phyloP scores from a whole-genome alignment of 2,113 vertebrate species.

The Sminthopsis crassicaudata region DNA sequence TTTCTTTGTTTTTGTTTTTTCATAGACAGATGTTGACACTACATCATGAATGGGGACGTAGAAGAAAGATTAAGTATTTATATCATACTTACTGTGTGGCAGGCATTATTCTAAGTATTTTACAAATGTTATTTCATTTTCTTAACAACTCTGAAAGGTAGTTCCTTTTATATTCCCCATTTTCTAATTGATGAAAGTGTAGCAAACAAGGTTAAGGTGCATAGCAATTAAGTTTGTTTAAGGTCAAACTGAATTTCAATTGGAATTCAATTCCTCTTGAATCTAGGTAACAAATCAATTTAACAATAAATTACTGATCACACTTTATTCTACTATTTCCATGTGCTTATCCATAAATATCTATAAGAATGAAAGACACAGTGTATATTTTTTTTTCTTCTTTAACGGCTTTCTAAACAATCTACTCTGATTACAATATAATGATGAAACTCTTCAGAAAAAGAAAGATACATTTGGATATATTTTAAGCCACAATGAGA shows the following conservation, averaged over 20 bases:
- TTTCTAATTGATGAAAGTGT: neutral
- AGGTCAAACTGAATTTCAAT: neutral
- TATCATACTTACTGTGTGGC: neutral
- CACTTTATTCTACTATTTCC: neutral
- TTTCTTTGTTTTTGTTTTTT: too few species aligned
- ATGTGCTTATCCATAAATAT: neutral
- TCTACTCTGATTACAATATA: neutral
- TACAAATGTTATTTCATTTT: neutral
- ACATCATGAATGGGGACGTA: neutral
- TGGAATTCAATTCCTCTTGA: too few species aligned
- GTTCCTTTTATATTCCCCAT: neutral
- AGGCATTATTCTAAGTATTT: neutral
- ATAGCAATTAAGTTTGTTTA: neutral
- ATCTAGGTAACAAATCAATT: neutral
- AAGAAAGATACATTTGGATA: conserved; percentile 45
- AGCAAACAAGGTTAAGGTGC: neutral
- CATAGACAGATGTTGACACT: neutral
- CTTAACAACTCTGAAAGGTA: neutral
- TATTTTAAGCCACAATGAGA: conserved; percentile 62
- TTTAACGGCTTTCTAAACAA: neutral
- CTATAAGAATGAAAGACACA: neutral
- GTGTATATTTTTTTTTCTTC: conserved; percentile 13
- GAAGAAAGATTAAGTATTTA: neutral
- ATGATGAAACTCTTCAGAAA: conserved; percentile 34
- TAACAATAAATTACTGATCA: neutral